Percentiles rank a stretch among this genome's conserved stretches.
Evolutionary conservation across 2,888 invertebrate species (phyloP).

Genomic region (Panopea generosa): DNA sequence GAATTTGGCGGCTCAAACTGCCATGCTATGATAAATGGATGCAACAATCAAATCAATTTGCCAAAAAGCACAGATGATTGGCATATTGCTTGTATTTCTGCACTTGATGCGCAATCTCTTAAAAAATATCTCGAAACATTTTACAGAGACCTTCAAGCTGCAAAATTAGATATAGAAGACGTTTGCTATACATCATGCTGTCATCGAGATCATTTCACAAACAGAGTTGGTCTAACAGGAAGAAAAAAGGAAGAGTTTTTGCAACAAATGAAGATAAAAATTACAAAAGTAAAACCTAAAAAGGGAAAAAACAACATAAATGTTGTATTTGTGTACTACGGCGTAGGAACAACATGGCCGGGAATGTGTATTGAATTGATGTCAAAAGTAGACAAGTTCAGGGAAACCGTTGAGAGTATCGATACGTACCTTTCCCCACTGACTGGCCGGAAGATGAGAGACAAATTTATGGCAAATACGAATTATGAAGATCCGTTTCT

Average conservation of each 20-base stretch:
- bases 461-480: constrained; percentile 31
- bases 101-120: no score
- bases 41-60: neutral
- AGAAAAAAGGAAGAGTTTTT: neutral
- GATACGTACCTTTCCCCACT: constrained; percentile 54
- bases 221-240: constrained; percentile 24
- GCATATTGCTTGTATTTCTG: no score
- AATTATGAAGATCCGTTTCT: constrained; percentile 15
- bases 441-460: constrained; percentile 54
- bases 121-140: no score
- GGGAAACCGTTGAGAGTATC: constrained; percentile 56
- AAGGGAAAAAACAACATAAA: neutral
- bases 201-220: constrained; percentile 34
- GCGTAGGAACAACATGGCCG: constrained; percentile 76
- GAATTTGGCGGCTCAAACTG: constrained; percentile 20
- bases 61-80: no score
- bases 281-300: constrained; percentile 28
- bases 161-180: neutral
- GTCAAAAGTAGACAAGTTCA: constrained; percentile 53
- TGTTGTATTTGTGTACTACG: constrained; percentile 74
- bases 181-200: constrained; percentile 37
- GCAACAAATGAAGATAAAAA: neutral
- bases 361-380: constrained; percentile 74
- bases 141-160: neutral
- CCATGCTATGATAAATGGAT: constrained; percentile 5